phyloP scores from a whole-genome alignment of 2,113 vertebrate species.

The Tympanuchus pallidicinctus region DNA sequence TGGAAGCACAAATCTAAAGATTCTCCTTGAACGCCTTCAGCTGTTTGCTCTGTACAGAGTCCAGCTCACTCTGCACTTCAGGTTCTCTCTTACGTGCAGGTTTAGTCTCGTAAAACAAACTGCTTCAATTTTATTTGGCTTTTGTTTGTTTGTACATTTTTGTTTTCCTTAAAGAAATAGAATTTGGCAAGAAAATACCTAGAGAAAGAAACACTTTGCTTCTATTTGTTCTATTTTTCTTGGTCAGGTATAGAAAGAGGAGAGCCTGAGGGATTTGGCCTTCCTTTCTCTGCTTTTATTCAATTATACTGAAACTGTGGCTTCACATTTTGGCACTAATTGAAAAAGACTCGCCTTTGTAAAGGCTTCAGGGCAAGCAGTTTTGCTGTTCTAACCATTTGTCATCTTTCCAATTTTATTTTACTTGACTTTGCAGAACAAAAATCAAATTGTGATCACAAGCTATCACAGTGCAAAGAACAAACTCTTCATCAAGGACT shows the following conservation, averaged over 20 bases:
- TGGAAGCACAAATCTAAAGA: background rate
- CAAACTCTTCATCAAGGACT: slow-evolving; percentile 32
- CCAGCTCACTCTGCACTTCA: background rate
- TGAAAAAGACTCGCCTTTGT: slow-evolving; percentile 40
- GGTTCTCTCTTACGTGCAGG: background rate
- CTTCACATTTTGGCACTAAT: slow-evolving; percentile 58
- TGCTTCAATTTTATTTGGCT: background rate
- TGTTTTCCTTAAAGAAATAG: background rate
- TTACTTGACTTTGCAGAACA: slow-evolving; percentile 30
- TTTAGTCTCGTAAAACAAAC: background rate
- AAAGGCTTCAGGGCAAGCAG: slow-evolving; percentile 39
- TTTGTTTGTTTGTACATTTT: background rate
- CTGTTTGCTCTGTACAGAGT: background rate
- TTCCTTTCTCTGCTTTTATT: slow-evolving; percentile 35
- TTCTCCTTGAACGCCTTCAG: background rate
- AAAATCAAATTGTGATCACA: slow-evolving; percentile 60
- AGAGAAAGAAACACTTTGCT: background rate
- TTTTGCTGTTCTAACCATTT: background rate
- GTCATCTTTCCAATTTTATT: slow-evolving; percentile 51
- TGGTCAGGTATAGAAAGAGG: background rate
- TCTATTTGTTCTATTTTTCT: background rate
- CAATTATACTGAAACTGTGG: slow-evolving; percentile 27
- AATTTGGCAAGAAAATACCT: background rate
- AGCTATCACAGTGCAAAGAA: slow-evolving; percentile 24
- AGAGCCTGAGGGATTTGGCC: background rate